These are phyloP conservation scores for Bradypodion ventrale DNA, from an alignment of 2,797 vertebrate genomes.

Conservation along the genomic window DNA sequence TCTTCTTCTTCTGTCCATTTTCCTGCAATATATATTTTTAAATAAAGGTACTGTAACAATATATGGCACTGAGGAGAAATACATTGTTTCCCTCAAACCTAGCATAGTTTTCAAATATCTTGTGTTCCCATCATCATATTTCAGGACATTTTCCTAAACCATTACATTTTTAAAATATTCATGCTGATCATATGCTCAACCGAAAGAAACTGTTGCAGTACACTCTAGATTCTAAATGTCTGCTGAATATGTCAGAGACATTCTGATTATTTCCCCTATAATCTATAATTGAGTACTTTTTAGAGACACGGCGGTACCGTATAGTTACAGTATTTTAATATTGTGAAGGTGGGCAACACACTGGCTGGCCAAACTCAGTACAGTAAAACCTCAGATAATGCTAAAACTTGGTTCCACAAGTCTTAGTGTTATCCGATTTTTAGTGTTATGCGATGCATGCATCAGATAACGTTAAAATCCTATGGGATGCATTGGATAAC, in stretches of 20 bases:
- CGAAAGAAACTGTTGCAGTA: neutral
- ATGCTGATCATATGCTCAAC: neutral
- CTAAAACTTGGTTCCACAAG: too few species aligned
- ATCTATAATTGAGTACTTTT: neutral
- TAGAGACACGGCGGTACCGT: neutral
- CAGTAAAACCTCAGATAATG: too few species aligned
- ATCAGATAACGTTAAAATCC: too few species aligned
- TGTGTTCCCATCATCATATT: too few species aligned
- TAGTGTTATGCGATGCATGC: too few species aligned
- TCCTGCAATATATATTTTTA: conserved; percentile 76
- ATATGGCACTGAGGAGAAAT: neutral
- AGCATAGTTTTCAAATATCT: neutral
- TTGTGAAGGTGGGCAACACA: neutral
- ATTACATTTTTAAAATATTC: neutral
- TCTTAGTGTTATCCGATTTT: too few species aligned
- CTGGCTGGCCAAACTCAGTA: neutral
- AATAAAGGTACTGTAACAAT: conserved; percentile 24
- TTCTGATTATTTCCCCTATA: neutral
- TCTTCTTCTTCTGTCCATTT: conserved; percentile 99
- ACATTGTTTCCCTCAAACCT: neutral
- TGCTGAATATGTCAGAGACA: neutral
- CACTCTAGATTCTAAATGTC: neutral
- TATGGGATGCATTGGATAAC: too few species aligned
- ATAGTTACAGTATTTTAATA: neutral
- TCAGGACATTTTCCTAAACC: neutral